A percentile compares a stretch with the other conserved stretches of the same genome.
phyloP scores from a whole-genome alignment of 2,797 vertebrate species.

The Cheirogaleus major region DNA sequence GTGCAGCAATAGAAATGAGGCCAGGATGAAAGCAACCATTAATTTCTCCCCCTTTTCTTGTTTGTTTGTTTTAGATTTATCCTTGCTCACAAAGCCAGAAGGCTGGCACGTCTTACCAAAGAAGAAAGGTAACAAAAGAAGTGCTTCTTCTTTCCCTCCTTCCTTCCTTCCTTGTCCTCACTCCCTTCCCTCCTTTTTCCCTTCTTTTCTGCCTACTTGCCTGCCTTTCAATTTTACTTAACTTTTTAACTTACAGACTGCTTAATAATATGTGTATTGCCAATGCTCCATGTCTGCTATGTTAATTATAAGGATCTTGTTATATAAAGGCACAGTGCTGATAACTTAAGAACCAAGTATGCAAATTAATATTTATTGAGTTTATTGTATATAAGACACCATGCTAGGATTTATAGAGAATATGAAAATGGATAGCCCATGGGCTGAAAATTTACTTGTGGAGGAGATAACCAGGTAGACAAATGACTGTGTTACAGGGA shows the following conservation, averaged over 20 bases:
- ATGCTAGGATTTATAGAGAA: not conserved
- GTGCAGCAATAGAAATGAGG: not conserved
- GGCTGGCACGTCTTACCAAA: conserved; percentile 89
- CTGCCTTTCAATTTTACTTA: not conserved
- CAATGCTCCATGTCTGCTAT: not conserved
- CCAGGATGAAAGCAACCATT: not conserved
- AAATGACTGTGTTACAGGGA: not conserved
- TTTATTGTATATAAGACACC: not conserved
- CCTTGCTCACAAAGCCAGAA: conserved; percentile 93
- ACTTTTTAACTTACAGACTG: not conserved
- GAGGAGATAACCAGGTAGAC: not conserved
- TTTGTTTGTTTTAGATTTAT: conserved; percentile 92
- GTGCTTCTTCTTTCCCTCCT: not conserved
- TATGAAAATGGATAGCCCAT: not conserved
- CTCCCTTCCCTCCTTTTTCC: no score
- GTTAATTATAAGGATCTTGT: not conserved
- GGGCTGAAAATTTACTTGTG: not conserved
- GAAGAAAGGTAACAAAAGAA: conserved; percentile 92
- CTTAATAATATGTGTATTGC: not conserved
- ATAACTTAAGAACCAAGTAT: conserved; percentile 22
- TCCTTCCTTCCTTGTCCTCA: no score
- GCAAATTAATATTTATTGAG: conserved; percentile 29
- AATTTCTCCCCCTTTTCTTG: not conserved
- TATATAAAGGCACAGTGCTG: not conserved
- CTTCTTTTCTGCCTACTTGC: not conserved